Base-by-base conservation (phyloP, 2,113 vertebrate species). In the Symphodus melops region DNA sequence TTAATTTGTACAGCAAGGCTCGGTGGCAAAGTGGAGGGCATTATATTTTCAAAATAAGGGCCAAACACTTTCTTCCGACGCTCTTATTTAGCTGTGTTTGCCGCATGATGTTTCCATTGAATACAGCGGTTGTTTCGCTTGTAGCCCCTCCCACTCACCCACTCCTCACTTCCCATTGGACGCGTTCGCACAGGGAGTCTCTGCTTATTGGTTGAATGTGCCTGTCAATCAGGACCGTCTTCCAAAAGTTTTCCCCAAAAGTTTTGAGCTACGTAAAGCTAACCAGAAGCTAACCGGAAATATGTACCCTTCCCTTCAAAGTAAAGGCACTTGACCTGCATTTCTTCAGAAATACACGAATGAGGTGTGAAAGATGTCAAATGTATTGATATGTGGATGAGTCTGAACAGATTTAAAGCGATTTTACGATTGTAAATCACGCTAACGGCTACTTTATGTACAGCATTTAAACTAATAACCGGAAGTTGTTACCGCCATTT, bases 201-300 rank as follows among this genome's bases (percentile, higher is more conserved):
- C 28, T 75, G 1, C 72, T 17, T 17, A 87, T 90, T 89, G 86
- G 90, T 23, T 0, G n/a, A 9, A 51, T 0, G 1, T 1, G 1
- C 17, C 23, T 78, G 84, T 89, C 93, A 85, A 42, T 90, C 89
- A 89, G 57, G 48, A 23, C 23, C 66, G 11, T 51, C 9, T 49
- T 23, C 49, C 41, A 75, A 80, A 86, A 62, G 78, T 85, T 52
- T 49, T 64, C 67, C 14, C n/a, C n/a, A n/a, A 44, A 83, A 83
- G 54, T 85, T 88, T 60, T 5, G 6, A 10, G 19, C 25, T 57
- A 1, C 28, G 56, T 63, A 20, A 19, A 78, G 11, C 0, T 46
- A 12, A 4, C 39, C 0, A 9, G 19, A n/a, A 5, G 3, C 5
- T 20, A 9, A 64, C 56, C 68, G 79, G 83, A 89, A 81, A 8